These are phyloP conservation scores for Plagodis pulveraria DNA, from an alignment of 2,888 invertebrate species.

Conservation along the genomic window DNA sequence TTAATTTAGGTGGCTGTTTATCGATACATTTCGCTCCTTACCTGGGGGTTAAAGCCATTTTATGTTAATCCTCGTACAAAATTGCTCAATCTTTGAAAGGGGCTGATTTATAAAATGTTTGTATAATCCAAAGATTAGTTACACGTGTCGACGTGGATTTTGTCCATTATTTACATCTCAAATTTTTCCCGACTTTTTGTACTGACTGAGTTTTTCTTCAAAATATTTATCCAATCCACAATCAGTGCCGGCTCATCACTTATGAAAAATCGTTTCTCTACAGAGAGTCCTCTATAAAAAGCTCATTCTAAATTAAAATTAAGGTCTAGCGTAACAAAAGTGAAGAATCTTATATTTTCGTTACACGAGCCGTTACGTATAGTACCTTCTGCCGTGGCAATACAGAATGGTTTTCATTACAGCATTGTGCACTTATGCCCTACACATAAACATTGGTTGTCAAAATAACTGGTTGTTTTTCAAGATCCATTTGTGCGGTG, in stretches of 20 bases:
- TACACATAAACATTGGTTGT: slow-evolving; percentile 58
- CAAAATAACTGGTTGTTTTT: slow-evolving; percentile 82
- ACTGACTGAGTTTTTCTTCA: slow-evolving; percentile 69
- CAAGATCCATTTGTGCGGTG: slow-evolving; percentile 77
- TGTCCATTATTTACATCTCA: slow-evolving; percentile 68
- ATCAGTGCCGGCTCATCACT: slow-evolving; percentile 82
- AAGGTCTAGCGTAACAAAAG: slow-evolving; percentile 77
- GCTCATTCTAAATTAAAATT: slow-evolving; percentile 84
- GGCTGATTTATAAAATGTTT: slow-evolving; percentile 42
- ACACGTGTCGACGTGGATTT: slow-evolving; percentile 75
- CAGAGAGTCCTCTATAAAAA: slow-evolving; percentile 80
- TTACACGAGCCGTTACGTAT: slow-evolving; percentile 41
- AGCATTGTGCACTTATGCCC: slow-evolving; percentile 55
- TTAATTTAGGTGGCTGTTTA: slow-evolving; percentile 32
- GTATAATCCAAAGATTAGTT: slow-evolving; percentile 75
- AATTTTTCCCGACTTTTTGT: slow-evolving; percentile 52
- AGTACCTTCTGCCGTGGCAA: slow-evolving; percentile 40
- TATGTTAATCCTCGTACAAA: slow-evolving; percentile 49
- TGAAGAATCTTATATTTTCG: slow-evolving; percentile 62
- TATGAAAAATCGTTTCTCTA: slow-evolving; percentile 82
- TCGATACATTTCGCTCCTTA: slow-evolving; percentile 42
- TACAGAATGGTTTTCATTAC: slow-evolving; percentile 47
- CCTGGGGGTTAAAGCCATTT: slow-evolving; percentile 46
- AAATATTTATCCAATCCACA: slow-evolving; percentile 80
- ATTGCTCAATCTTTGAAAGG: slow-evolving; percentile 51